Percentiles rank a stretch among this genome's conserved stretches.
phyloP scores from a whole-genome alignment of 2,888 invertebrate species.

The Resseliella maxima region DNA sequence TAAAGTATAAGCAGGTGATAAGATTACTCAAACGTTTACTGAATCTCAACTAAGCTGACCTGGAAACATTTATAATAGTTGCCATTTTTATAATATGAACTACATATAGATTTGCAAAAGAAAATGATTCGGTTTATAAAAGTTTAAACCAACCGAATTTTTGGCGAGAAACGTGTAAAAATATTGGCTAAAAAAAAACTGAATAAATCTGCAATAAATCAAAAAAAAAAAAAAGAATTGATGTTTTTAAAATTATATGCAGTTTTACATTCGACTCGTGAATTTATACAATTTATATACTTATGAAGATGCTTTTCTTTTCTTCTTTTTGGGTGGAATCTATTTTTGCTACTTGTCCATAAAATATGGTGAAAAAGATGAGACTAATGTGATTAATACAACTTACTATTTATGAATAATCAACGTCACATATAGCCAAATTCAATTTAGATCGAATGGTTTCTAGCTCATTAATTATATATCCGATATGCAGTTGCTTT shows the following conservation, averaged over 20 bases:
- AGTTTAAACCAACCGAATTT: too few relatives aligned
- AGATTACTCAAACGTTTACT: too few relatives aligned
- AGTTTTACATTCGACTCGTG: too few relatives aligned
- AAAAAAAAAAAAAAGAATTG: background rate
- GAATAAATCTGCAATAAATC: constrained; percentile 23
- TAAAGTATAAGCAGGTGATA: background rate
- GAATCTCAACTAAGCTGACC: too few relatives aligned
- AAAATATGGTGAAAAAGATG: background rate
- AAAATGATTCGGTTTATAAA: too few relatives aligned
- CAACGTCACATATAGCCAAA: too few relatives aligned
- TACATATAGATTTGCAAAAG: too few relatives aligned
- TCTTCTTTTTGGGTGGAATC: too few relatives aligned
- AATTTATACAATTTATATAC: background rate
- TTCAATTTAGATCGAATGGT: background rate
- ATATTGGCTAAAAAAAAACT: background rate
- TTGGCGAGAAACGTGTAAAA: background rate
- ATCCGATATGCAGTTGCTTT: background rate
- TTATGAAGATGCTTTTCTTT: background rate
- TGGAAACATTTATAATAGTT: too few relatives aligned
- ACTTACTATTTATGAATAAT: too few relatives aligned
- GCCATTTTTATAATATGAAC: too few relatives aligned
- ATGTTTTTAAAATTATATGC: background rate
- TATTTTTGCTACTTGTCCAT: too few relatives aligned
- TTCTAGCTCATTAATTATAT: constrained; percentile 2
- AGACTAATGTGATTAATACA: background rate